Base-by-base conservation (phyloP, 1,140 invertebrate genomes). In the Thalassaphorura encarpata region DNA sequence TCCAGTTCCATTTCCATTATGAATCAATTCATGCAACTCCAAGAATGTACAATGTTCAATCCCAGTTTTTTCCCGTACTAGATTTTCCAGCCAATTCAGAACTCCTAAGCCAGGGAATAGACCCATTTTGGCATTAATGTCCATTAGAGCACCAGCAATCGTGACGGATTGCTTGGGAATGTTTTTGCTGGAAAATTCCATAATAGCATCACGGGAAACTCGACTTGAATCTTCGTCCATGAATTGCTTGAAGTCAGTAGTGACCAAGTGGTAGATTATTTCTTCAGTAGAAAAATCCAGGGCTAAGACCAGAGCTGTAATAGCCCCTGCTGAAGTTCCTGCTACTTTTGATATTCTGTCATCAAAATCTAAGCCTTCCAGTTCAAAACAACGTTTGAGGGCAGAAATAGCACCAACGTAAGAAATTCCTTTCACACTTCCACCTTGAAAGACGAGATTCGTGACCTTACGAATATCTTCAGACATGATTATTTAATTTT, bases 291-390 rank as follows among this genome's bases (percentile, higher is more conserved):
- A 19, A 13, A n/a, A 29, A 24, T 46, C 31, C 3, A 54, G 21
- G n/a, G 52, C 23, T 8, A 54, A 3, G 5, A 27, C 23, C 26
- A 54, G 13, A 4, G 52, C 52, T 18, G 52, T 54, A 51, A 54
- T 54, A 8, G 52, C 52, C 28, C 52, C 52, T 6, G 52, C 52
- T 16, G 52, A 54, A 33, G 52, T 54, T 46, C 52, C 49, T 13
- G 4, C 4, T 13, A 51, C 49, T 3, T 51, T 41, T 23, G 6
- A 11, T 8, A 26, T 8, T 36, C n/a, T 11, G 8, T 8, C 27
- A 29, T 21, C 13, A 6, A 49, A 29, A 27, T 49, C 13, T 26
- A 15, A n/a, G 16, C 21, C 23, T 19, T 49, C 26, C 26, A 27
- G 6, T 49, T 49, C 21, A n/a, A 36, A 36, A 11, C 11, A 11